Percentiles rank a stretch among this genome's conserved stretches.
phyloP scores from a whole-genome alignment of 2,797 vertebrate species.

The Argya squamiceps region DNA sequence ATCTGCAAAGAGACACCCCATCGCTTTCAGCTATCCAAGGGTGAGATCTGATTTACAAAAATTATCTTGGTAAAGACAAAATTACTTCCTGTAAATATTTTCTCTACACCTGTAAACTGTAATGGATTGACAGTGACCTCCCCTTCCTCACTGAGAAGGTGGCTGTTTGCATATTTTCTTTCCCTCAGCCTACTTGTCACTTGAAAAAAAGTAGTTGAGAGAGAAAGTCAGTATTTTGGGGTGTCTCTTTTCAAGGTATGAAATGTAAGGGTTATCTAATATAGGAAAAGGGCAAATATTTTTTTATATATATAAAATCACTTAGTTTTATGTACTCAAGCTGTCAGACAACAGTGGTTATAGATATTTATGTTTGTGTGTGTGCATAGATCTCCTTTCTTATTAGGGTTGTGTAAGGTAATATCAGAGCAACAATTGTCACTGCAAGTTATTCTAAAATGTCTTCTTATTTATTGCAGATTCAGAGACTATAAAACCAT shows the following conservation, averaged over 20 bases:
- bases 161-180: background rate
- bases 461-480: background rate
- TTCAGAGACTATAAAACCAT: background rate
- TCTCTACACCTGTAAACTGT: background rate
- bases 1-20: background rate
- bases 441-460: background rate
- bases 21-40: background rate
- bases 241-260: background rate
- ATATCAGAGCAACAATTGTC: background rate
- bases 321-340: background rate
- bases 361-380: background rate
- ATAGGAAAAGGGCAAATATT: background rate
- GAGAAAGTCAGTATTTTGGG: background rate
- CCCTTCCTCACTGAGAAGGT: background rate
- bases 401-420: background rate
- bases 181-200: background rate
- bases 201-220: background rate
- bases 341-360: background rate
- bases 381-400: background rate
- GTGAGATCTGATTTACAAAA: background rate
- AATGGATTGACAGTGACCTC: background rate
- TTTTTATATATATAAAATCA: background rate
- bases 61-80: background rate
- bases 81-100: slow-evolving; percentile 12
- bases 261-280: background rate